Base-by-base conservation (phyloP, 2,888 invertebrate species). In the Pseudococcus jackbeardsleyi region DNA sequence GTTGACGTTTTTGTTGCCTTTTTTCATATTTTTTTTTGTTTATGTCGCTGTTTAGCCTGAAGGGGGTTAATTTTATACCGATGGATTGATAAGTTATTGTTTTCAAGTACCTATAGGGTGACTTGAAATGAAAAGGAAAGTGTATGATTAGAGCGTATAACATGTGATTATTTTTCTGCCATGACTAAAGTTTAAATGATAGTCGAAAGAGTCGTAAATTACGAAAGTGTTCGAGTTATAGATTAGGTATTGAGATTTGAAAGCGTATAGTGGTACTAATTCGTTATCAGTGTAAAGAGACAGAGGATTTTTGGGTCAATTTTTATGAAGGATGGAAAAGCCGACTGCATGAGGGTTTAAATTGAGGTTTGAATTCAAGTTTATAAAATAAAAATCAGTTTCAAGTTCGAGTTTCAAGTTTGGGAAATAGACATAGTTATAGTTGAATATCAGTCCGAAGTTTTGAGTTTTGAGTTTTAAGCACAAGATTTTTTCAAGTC, bases 61-160 rank as follows among this genome's bases (percentile, higher is more conserved):
- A 72, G 72, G 72, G 33, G 72, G 72, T 72, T 72, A 72, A 72
- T 72, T 72, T 72, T 33, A 72, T 72, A 17, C 33, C 33, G 26
- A 72, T 72, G 72, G 15, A 33, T 39, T 72, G 72, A 72, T 72
- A 72, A 72, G 72, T 33, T 72, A 72, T 72, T 72, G 72, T 72
- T 72, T 72, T 26, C 33, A 17, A 72, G 72, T 72, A 26, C 11
- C 26, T 12, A n/a, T 54, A n/a, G 54, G 54, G n/a, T n/a, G 1
- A 54, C n/a, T 54, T 54, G 5, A 12, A 50, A 33, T 4, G 15
- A n/a, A 15, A n/a, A 54, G 54, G 17, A 50, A 50, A 17, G 54
- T 54, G n/a, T 54, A n/a, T 54, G 54, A 54, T 54, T 54, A 54
- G 54, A 54, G 17, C 17, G 54, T 54, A 54, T 54, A 17, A 54